These are phyloP conservation scores for Willowsia nigromaculata DNA, from an alignment of 2,888 invertebrate species.

Conservation along the genomic window DNA sequence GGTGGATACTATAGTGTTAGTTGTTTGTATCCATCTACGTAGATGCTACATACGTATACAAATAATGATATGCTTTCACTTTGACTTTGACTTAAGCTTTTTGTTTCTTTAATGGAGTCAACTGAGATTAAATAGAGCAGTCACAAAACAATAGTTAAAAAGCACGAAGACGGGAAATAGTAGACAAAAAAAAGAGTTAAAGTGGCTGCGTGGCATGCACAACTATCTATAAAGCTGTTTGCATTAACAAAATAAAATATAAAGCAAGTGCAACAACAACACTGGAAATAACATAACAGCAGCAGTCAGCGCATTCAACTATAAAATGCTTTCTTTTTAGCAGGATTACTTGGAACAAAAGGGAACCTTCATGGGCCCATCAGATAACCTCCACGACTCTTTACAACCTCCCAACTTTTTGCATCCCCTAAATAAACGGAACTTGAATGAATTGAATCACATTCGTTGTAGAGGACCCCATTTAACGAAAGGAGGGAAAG, in stretches of 20 bases:
- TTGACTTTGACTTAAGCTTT: neutral
- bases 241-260: neutral
- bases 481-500: neutral
- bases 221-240: neutral
- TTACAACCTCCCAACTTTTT: too few species aligned
- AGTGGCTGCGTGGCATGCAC: neutral
- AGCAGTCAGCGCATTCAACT: neutral
- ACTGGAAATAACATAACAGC: neutral
- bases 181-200: neutral
- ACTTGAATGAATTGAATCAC: too few species aligned
- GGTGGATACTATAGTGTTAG: too few species aligned
- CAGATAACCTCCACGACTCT: too few species aligned
- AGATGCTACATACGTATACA: too few species aligned
- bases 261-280: neutral
- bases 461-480: neutral
- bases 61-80: too few species aligned
- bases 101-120: conserved; percentile 39
- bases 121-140: conserved; percentile 34
- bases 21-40: too few species aligned
- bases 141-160: neutral
- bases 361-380: neutral
- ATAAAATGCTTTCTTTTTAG: neutral
- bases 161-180: neutral
- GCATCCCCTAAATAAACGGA: neutral
- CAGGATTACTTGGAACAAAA: neutral